Evolutionary conservation across 2,113 vertebrate genomes (phyloP).

Genomic region (pig (Sus scrofa)): T2T-Sscrofa CM000812.6:32193501-32194000

Average conservation of each 20-base stretch:
- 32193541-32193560: not conserved
- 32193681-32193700: not conserved
- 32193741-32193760: no score
- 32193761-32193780: not conserved
- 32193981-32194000: fast-evolving
- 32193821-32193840: not conserved
- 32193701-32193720: not conserved
- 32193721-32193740: no score
- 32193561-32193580: not conserved
- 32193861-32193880: not conserved
- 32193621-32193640: not conserved
- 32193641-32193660: not conserved
- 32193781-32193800: not conserved
- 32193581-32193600: not conserved
- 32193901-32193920: no score
- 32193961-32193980: not conserved
- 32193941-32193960: no score
- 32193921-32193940: not conserved
- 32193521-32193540: not conserved
- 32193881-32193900: no score
- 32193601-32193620: not conserved
- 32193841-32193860: not conserved
- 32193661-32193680: not conserved
- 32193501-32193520: not conserved
- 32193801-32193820: not conserved